Evolutionary conservation across 2,797 vertebrate genomes (phyloP).

Genomic region (Acestrorhynchus altus): DNA sequence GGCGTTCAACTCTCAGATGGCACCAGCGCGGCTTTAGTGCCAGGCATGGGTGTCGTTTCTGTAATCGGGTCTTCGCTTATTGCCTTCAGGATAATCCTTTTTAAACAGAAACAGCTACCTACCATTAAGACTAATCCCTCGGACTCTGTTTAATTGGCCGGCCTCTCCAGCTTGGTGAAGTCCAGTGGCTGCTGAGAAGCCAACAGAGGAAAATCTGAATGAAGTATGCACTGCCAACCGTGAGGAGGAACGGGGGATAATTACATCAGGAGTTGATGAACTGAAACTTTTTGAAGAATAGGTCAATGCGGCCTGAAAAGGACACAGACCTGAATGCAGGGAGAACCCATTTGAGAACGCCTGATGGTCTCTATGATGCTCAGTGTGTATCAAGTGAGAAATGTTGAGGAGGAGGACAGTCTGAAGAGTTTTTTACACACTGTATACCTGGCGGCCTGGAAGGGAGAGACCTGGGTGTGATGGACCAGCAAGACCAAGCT

Average conservation of each 20-base stretch:
- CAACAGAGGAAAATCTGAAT: neutral
- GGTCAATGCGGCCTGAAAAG: neutral
- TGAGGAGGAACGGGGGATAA: no score
- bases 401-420: no score
- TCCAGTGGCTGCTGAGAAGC: slow-evolving; percentile 11
- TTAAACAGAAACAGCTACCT: slow-evolving; percentile 58
- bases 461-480: no score
- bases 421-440: no score
- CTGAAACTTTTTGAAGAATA: neutral
- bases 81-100: slow-evolving; percentile 57
- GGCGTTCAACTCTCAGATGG: slow-evolving; percentile 36
- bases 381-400: no score
- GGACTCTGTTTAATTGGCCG: slow-evolving; percentile 52
- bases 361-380: no score
- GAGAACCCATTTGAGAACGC: no score
- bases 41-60: slow-evolving; percentile 45
- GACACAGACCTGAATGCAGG: neutral
- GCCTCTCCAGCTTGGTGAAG: slow-evolving; percentile 31
- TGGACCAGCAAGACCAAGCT: no score
- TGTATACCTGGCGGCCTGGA: no score
- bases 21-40: slow-evolving; percentile 27
- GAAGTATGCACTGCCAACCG: neutral
- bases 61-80: slow-evolving; percentile 55
- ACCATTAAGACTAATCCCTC: slow-evolving; percentile 53
- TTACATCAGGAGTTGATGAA: no score